Evolutionary conservation across 2,113 vertebrate genomes (phyloP).

Genomic region (Callopanchax toddi): DNA sequence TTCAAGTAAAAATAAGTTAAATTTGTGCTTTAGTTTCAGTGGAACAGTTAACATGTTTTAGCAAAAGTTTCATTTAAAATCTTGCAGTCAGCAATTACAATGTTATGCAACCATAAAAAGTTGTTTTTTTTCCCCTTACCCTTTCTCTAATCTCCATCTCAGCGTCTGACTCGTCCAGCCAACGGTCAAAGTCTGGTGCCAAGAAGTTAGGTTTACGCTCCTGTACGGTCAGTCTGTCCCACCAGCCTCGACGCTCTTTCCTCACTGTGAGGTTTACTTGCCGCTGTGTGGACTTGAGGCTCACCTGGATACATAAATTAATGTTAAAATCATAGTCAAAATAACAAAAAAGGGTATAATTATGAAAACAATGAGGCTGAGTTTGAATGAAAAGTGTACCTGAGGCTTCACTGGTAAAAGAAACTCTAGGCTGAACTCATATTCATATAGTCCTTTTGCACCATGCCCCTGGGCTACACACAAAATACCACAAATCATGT

Average conservation of each 20-base stretch:
- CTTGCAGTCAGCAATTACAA: not conserved
- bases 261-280: conserved; percentile 90
- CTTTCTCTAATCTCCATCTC: conserved; percentile 93
- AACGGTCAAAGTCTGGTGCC: conserved; percentile 93
- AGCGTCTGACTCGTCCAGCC: conserved; percentile 95
- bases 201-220: conserved; percentile 91
- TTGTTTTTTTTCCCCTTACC: conserved; percentile 69
- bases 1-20: conserved; percentile 65
- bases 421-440: conserved; percentile 91
- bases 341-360: not conserved
- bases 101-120: not conserved
- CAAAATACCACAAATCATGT: conserved; percentile 16
- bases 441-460: conserved; percentile 93
- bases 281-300: conserved; percentile 87
- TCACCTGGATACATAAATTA: conserved; percentile 71
- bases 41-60: no score
- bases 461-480: conserved; percentile 89
- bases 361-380: not conserved
- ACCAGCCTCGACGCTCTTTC: conserved; percentile 89
- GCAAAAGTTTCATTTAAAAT: not conserved
- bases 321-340: not conserved
- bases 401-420: conserved; percentile 86
- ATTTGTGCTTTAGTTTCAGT: not conserved
- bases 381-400: conserved; percentile 68
- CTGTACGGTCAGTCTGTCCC: conserved; percentile 88